phyloP scores from a whole-genome alignment of 2,888 invertebrate genomes.

The Trilocha varians region DNA sequence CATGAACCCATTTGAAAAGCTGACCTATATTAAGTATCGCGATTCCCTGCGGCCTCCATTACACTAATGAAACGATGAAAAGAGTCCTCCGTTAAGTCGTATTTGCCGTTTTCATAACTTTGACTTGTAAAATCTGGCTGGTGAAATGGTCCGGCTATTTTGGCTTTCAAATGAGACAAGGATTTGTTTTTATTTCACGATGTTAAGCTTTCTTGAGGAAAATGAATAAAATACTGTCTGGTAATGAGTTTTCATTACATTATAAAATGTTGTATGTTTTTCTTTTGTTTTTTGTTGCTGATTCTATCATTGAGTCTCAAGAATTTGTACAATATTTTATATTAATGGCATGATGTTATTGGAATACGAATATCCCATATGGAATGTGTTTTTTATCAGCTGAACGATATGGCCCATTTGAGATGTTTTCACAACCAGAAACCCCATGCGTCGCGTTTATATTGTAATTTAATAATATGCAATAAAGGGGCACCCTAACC shows the following conservation, averaged over 20 bases:
- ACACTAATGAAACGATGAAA: constrained; percentile 20
- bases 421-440: too few relatives aligned
- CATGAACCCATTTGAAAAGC: constrained; percentile 12
- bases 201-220: neutral
- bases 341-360: too few relatives aligned
- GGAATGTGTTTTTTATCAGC: too few relatives aligned
- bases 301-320: too few relatives aligned
- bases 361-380: too few relatives aligned
- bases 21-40: constrained; percentile 11
- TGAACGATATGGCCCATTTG: too few relatives aligned
- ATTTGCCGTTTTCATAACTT: neutral
- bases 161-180: neutral
- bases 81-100: constrained; percentile 4
- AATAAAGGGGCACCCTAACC: neutral
- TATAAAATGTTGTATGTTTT: too few relatives aligned
- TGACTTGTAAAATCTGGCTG: neutral
- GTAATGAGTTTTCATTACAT: too few relatives aligned
- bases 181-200: neutral
- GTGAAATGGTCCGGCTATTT: neutral
- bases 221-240: too few relatives aligned
- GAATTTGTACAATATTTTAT: too few relatives aligned
- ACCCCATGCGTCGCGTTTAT: neutral
- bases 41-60: constrained; percentile 15
- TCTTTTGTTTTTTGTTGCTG: too few relatives aligned
- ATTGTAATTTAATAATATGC: constrained; percentile 6